Conservation (phyloP, 2,113 vertebrate species). For the Pelobates fuscus region DNA sequence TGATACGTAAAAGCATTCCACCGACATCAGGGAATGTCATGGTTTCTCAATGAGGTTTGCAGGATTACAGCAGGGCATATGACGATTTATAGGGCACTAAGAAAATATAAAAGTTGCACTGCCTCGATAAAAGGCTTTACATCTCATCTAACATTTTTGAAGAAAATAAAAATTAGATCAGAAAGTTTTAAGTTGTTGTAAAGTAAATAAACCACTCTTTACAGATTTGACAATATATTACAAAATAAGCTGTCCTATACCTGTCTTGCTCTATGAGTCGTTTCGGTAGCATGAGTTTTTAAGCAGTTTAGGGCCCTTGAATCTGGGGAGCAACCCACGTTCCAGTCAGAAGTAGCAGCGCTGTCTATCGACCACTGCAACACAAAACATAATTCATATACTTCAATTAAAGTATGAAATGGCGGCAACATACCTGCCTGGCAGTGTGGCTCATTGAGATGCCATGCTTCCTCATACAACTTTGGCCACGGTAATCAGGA, state of each 20-base stretch:
- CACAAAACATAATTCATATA: constrained; percentile 79
- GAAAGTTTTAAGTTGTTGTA: too few species aligned
- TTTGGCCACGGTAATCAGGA: constrained; percentile 89
- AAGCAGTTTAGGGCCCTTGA: constrained; percentile 87
- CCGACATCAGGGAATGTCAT: too few species aligned
- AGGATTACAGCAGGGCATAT: too few species aligned
- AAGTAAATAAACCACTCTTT: background rate
- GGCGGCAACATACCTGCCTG: constrained; percentile 85
- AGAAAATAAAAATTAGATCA: too few species aligned
- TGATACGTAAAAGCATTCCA: too few species aligned
- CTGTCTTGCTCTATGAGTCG: constrained; percentile 92
- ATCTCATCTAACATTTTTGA: too few species aligned
- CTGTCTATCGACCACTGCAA: constrained; percentile 98
- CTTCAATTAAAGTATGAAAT: constrained; percentile 57
- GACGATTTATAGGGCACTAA: too few species aligned
- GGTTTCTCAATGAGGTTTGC: too few species aligned
- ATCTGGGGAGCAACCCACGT: constrained; percentile 88
- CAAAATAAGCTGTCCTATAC: constrained; percentile 71
- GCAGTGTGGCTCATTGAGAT: constrained; percentile 87
- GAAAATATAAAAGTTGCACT: too few species aligned
- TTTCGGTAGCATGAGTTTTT: constrained; percentile 85
- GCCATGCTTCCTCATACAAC: constrained; percentile 89
- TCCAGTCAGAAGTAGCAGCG: constrained; percentile 93
- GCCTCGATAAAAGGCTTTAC: too few species aligned
- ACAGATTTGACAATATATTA: background rate